These are phyloP conservation scores for Rhinolophus ferrumequinum DNA, from an alignment of 2,113 vertebrate species.

Conservation along the genomic window DNA sequence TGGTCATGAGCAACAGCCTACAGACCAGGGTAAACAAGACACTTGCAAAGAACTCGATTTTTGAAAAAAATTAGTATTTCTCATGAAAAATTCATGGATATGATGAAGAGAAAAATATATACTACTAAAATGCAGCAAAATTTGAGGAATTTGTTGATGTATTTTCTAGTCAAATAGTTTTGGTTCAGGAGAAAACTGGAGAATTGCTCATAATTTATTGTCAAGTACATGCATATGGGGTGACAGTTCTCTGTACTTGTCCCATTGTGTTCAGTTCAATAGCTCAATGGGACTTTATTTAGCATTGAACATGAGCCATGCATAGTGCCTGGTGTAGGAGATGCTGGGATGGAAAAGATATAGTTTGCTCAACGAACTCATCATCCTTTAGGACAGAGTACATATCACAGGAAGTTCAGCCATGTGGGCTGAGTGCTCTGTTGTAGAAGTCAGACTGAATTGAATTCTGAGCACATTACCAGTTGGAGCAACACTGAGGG, in stretches of 20 bases:
- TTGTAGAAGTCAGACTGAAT: neutral
- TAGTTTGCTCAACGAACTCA: neutral
- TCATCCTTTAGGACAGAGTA: neutral
- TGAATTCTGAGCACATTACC: neutral
- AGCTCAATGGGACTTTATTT: neutral
- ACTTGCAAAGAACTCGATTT: neutral
- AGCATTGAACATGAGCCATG: rapidly evolving
- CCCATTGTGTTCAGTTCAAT: neutral
- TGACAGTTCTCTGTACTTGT: neutral
- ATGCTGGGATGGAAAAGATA: neutral
- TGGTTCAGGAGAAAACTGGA: neutral
- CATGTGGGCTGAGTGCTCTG: no score
- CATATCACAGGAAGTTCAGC: neutral
- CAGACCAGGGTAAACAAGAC: neutral
- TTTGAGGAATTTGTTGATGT: neutral
- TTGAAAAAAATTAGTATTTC: neutral
- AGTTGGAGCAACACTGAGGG: neutral
- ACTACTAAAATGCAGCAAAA: neutral
- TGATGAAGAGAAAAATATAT: neutral
- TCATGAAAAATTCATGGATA: neutral
- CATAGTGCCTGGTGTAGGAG: neutral
- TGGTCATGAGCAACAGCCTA: neutral
- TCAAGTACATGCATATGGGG: neutral
- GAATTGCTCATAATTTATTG: neutral
- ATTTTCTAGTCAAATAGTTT: neutral